These are phyloP conservation scores for Sympetrum striolatum DNA, from an alignment of 2,888 invertebrate genomes.

Conservation along the genomic window DNA sequence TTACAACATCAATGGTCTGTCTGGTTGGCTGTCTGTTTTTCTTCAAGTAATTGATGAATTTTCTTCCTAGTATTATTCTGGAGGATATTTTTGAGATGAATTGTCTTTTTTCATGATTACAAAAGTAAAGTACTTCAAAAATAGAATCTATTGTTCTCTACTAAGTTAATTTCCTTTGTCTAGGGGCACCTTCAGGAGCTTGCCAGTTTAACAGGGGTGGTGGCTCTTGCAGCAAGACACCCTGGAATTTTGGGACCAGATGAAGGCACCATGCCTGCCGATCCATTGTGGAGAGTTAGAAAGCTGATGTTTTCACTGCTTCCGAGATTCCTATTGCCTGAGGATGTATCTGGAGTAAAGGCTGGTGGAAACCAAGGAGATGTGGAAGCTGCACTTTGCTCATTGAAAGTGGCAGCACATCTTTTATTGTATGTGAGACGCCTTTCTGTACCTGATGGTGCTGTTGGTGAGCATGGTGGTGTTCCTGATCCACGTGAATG, in stretches of 20 bases:
- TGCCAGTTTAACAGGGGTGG: constrained; percentile 76
- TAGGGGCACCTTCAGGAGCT: constrained; percentile 56
- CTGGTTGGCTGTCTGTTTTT: too few species aligned
- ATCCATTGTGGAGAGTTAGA: constrained; percentile 68
- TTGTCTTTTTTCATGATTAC: too few species aligned
- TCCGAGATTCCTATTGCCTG: constrained; percentile 70
- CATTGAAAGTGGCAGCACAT: constrained; percentile 73
- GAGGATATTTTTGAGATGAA: too few species aligned
- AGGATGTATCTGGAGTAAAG: constrained; percentile 57
- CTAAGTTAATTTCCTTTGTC: neutral
- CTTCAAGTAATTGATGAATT: too few species aligned
- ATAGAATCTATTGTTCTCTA: too few species aligned
- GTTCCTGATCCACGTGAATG: constrained; percentile 11
- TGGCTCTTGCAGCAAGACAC: constrained; percentile 72
- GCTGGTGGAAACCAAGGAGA: constrained; percentile 49
- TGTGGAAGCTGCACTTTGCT: constrained; percentile 47
- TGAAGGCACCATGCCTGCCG: constrained; percentile 9
- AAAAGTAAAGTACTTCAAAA: too few species aligned
- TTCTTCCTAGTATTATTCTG: too few species aligned
- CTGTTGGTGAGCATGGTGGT: constrained; percentile 20
- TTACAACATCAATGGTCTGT: too few species aligned
- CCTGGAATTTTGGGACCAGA: constrained; percentile 1
- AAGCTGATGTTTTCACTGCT: constrained; percentile 77
- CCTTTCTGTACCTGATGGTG: constrained; percentile 50
- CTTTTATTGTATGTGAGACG: constrained; percentile 75